Base-by-base conservation (phyloP, 2,797 vertebrate genomes). In the Heliangelus exortis region DNA sequence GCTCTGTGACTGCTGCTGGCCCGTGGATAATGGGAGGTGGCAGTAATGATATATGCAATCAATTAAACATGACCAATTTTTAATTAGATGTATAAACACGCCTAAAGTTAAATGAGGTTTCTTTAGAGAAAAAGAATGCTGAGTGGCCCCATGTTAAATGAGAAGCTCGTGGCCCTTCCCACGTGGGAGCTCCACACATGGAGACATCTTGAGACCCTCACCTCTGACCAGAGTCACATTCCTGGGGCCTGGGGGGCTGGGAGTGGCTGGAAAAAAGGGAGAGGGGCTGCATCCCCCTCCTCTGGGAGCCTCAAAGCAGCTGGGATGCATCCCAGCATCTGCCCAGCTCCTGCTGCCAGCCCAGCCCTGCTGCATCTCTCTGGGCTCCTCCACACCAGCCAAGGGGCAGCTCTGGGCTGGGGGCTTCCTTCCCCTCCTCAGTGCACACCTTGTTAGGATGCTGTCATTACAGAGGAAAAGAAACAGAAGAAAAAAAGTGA, bases 51-150 rank as follows among this genome's bases (percentile, higher is more conserved):
- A 83, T 71, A 93, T 90, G 89, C 80, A 87, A 89, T 75, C 93
- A 95, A 96, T 95, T 93, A 95, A 95, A 93, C 62, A 74, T 63
- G 90, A 81, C 81, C 92, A 85, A 92, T 58, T 89, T 84, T 90
- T 95, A 95, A 95, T 96, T 92, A 92, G 89, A 90, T 90, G 93
- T 93, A 87, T 94, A 96, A 96, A 95, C 94, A 96, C 6, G 65
- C 90, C 93, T 93, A 19, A 67, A 94, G 94, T 95, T 90, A 92
- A 92, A 87, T 77, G 84, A 94, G 84, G 75, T 85, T 87, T 93
- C 92, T 93, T 87, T 92, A 66, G 80, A 80, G 85, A 74, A 72
- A 74, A 95, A 59, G 90, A 95, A 95, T 92, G 81, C 82, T 51
- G 78, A 68, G 15, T 53, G 69, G 91, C 80, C 67, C 87, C 91